phyloP scores from a whole-genome alignment of 2,113 vertebrate species.

The Calyptomena viridis region DNA sequence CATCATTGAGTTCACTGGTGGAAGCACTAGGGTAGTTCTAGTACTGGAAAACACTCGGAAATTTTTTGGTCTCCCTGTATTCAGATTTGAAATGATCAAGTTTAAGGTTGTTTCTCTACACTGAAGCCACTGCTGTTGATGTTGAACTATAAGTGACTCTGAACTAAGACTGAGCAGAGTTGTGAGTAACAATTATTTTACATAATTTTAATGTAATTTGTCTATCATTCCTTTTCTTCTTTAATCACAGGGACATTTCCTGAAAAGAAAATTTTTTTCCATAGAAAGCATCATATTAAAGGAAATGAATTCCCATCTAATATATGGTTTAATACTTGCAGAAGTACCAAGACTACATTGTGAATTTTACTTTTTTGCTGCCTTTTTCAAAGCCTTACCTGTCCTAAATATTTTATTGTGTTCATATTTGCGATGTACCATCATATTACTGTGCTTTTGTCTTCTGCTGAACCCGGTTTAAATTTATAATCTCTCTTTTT shows the following conservation, averaged over 20 bases:
- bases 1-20: background rate
- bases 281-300: background rate
- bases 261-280: too few species aligned
- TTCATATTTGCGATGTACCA: background rate
- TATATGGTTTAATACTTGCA: background rate
- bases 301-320: background rate
- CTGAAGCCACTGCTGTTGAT: background rate
- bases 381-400: background rate
- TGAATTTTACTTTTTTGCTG: background rate
- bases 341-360: background rate
- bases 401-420: background rate
- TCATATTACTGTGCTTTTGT: background rate
- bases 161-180: background rate
- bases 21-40: background rate
- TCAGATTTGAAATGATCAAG: background rate
- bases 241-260: background rate
- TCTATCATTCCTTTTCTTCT: background rate
- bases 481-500: background rate
- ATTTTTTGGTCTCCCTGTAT: background rate
- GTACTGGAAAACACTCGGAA: background rate
- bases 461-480: background rate
- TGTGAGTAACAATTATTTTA: background rate
- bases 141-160: background rate
- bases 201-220: background rate
- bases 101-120: background rate